phyloP scores from a whole-genome alignment of 2,888 invertebrate genomes.

The Melanophora roralis region DNA sequence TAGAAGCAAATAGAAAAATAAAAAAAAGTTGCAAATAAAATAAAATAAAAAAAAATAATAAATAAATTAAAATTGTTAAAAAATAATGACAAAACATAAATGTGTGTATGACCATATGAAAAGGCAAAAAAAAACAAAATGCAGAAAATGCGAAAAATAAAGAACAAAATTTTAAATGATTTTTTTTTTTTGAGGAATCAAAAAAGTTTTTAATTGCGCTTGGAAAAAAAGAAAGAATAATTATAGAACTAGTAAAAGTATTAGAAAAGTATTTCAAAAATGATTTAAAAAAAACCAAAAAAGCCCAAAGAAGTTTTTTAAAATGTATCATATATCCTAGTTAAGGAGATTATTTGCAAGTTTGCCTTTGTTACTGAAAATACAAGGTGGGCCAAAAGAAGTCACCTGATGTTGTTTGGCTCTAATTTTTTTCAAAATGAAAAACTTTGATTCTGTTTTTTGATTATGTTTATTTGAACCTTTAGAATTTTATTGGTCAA shows the following conservation, averaged over 20 bases:
- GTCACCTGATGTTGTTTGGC: no score
- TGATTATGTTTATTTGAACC: no score
- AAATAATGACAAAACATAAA: constrained; percentile 15
- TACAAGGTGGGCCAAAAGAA: no score
- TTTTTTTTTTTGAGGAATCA: not conserved
- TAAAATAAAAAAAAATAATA: constrained; percentile 30
- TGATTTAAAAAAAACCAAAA: no score
- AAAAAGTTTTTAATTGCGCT: not conserved
- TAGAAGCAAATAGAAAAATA: constrained; percentile 41
- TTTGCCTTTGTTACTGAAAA: no score
- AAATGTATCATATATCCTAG: no score
- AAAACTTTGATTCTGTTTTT: no score
- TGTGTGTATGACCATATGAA: not conserved
- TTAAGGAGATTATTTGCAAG: no score
- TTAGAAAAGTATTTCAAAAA: no score
- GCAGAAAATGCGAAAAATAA: constrained; percentile 14
- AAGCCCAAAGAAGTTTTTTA: no score
- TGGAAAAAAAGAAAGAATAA: not conserved
- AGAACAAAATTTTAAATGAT: not conserved
- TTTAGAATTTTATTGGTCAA: no score
- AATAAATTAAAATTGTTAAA: constrained; percentile 22
- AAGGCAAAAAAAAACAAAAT: constrained; percentile 5
- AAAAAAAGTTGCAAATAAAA: constrained; percentile 37
- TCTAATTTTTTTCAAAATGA: no score
- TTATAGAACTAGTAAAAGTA: not conserved